phyloP scores from a whole-genome alignment of 2,797 vertebrate species.

The Cyprinella venusta region DNA sequence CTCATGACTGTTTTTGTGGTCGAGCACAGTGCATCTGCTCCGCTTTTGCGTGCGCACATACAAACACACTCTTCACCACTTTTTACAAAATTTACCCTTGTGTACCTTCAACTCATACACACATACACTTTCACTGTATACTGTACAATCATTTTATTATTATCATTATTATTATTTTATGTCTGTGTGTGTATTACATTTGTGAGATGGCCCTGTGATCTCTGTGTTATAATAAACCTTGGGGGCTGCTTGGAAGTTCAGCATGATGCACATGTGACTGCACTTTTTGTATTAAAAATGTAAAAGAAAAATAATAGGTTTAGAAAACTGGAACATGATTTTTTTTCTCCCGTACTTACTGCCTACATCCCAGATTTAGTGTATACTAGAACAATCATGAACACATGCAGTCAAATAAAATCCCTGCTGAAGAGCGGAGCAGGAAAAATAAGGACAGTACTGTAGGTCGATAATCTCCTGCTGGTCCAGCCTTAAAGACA shows the following conservation, averaged over 20 bases:
- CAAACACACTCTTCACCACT: constrained; percentile 2
- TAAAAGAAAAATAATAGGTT: not conserved
- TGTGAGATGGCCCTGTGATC: not conserved
- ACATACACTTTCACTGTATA: not conserved
- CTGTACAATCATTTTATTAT: not conserved
- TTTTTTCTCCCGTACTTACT: not conserved
- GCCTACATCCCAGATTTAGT: not conserved
- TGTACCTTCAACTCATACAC: not conserved
- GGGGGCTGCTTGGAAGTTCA: not conserved
- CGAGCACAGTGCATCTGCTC: constrained; percentile 40
- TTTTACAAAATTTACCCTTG: constrained; percentile 48
- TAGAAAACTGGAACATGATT: not conserved
- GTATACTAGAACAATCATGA: constrained; percentile 2
- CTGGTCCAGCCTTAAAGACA: constrained; percentile 28
- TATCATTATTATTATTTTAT: too few species aligned
- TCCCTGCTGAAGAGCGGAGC: constrained; percentile 4
- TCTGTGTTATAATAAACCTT: not conserved
- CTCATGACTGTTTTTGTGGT: constrained; percentile 55
- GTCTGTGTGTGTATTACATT: not conserved
- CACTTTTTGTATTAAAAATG: too few species aligned
- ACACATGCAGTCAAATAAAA: not conserved
- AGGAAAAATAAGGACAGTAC: constrained; percentile 37
- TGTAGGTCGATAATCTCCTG: constrained; percentile 45
- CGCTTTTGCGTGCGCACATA: not conserved
- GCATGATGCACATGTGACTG: not conserved